Evolutionary conservation across 2,888 invertebrate genomes (phyloP), one percentile per base, ranked within the genome.

Genomic region (Arenicola marina): DNA sequence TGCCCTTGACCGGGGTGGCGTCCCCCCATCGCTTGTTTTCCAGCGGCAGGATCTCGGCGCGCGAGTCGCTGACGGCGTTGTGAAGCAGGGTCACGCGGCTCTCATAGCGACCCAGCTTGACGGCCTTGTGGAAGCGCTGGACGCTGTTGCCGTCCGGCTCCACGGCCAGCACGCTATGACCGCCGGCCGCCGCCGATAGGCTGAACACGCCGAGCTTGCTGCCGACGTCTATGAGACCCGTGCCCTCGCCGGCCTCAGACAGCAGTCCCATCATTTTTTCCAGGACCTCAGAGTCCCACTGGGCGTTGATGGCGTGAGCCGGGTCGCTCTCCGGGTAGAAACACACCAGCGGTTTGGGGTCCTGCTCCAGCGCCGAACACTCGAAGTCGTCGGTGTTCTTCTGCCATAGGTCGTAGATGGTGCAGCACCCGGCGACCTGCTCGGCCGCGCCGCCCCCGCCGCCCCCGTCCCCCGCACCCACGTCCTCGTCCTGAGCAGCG

Each of bases 371-470:
- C 15, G 48, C 18, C 15, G 7, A 7, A 24, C 48, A 48, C 48
- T 48, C 48, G 48, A 48, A 48, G 26, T 48, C 48, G 26, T 48
- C 15, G 15, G 18, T 24, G n/a, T 7, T 11, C 7, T 7, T n/a
- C 48, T 24, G 48, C 48, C 48, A 48, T 48, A 48, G 48, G 48
- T 48, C 48, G 48, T 21, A 48, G 7, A 48, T 7, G 18, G 48
- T 48, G 26, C 48, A 48, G 26, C 48, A 48, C 7, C 24, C 48
- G 18, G 48, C 11, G 18, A n/a, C 26, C 15, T 24, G 48, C 18
- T 48, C 48, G 38, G 11, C 18, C n/a, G 26, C 24, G 15, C 26
- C 26, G 7, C 18, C 48, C 26, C 15, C 48, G 18, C 7, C 26
- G 38, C 18, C 18, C n/a, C 7, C 24, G 38, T 38, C 18, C n/a